phyloP scores from a whole-genome alignment of 2,113 vertebrate species.

The Trochalopteron elliotii region DNA sequence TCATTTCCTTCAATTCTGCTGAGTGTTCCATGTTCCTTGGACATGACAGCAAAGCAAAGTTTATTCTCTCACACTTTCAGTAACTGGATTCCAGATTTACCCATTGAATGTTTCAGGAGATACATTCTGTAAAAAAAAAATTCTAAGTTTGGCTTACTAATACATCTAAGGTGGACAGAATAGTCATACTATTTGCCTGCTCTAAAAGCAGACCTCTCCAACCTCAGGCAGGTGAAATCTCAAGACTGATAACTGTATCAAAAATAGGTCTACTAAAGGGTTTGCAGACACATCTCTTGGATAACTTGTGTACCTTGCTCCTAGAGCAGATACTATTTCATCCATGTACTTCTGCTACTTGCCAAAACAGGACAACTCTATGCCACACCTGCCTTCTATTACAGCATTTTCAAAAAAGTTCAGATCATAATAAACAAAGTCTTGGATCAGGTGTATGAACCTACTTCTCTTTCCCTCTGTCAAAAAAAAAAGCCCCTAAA shows the following conservation, averaged over 20 bases:
- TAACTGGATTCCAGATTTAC: not conserved
- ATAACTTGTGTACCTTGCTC: not conserved
- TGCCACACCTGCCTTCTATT: not conserved
- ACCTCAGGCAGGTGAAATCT: not conserved
- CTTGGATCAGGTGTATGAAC: not conserved
- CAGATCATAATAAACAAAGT: not conserved
- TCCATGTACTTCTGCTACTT: not conserved
- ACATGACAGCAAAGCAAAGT: accelerated
- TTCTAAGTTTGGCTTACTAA: not conserved
- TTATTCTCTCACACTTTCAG: not conserved
- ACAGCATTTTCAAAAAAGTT: not conserved
- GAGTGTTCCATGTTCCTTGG: not conserved
- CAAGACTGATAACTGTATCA: not conserved
- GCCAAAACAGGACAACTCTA: accelerated
- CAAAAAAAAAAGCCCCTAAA: accelerated
- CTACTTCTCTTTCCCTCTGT: not conserved
- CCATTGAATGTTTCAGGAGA: not conserved
- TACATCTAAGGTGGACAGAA: not conserved
- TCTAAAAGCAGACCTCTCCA: not conserved
- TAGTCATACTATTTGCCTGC: not conserved
- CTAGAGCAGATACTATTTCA: not conserved
- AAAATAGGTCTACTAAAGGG: not conserved
- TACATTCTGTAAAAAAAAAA: not conserved
- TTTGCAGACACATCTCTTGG: not conserved
- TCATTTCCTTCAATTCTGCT: not conserved